phyloP scores from a whole-genome alignment of 2,797 vertebrate species.

The Paedocypris micromegethes region DNA sequence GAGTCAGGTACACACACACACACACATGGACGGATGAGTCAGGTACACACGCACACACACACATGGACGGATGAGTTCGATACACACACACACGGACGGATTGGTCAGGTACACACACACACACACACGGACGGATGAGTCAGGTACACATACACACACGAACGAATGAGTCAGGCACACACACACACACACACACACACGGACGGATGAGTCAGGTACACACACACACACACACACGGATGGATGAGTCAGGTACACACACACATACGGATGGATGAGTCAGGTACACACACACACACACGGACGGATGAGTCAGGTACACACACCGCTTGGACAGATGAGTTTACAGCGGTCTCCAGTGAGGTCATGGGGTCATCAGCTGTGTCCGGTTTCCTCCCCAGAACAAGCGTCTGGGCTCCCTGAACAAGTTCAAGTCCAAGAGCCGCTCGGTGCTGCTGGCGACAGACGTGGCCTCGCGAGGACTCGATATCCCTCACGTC shows the following conservation, averaged over 20 bases:
- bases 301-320: not conserved
- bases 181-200: slow-evolving; percentile 77
- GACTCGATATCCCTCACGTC: slow-evolving; percentile 93
- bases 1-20: too few species aligned
- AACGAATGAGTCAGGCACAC: slow-evolving; percentile 80
- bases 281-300: slow-evolving; percentile 20
- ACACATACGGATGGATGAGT: slow-evolving; percentile 93
- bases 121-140: too few species aligned
- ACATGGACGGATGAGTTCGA: too few species aligned
- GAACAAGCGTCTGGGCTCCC: slow-evolving; percentile 89
- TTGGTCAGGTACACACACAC: too few species aligned
- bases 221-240: slow-evolving; percentile 90
- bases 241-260: slow-evolving; percentile 83
- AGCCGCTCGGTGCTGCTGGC: slow-evolving; percentile 90
- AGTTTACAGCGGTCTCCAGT: not conserved
- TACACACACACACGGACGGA: too few species aligned
- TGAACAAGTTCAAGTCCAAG: slow-evolving; percentile 98
- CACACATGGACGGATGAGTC: too few species aligned
- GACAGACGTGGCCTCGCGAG: slow-evolving; percentile 94
- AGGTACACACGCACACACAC: too few species aligned
- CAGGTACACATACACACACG: slow-evolving; percentile 77
- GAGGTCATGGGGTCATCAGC: not conserved
- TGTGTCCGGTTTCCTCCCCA: slow-evolving; percentile 46
- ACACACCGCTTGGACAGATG: too few species aligned
- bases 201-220: slow-evolving; percentile 84